Evolutionary conservation across 2,888 invertebrate species (phyloP), one percentile per base, ranked within the genome.

Genomic region (Tridacna crocea): DNA sequence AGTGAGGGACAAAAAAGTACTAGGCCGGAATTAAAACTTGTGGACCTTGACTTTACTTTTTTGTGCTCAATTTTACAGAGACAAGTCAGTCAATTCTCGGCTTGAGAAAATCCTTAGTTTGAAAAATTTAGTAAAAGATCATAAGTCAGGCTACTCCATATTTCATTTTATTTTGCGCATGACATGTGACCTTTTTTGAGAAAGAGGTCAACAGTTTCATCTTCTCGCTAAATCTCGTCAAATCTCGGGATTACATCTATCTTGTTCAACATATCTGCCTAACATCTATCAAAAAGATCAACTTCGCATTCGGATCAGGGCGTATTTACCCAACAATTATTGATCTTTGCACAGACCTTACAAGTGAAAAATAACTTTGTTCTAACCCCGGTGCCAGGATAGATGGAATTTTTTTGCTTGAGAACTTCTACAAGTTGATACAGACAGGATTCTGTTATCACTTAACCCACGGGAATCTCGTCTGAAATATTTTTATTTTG

Each of bases 161-260:
- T 70, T 26, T 70, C 47, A 70, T 51, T 26, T 17, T 8, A 8
- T 24, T 51, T 51, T 24, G 51, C 70, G 70, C 48, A 70, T 70
- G 48, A 70, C 70, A 70, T 51, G 70, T 70, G 70, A 70, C 70
- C 51, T 70, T 70, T n/a, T 68, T n/a, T 12, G n/a, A 47, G 22
- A 19, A 51, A 70, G 51, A 51, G 70, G 70, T 70, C 70, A 70
- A 70, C 70, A 70, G 70, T 70, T 70, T 70, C 70, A 70, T 70
- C 70, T 70, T 70, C 70, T 26, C 70, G 70, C 26, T 17, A 70
- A 70, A 70, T 70, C 70, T 51, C 70, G n/a, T 22, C 26, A 51
- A 70, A 70, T 70, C 70, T 70, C 70, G 70, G 70, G 70, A 70
- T 70, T 70, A 70, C 46, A 47, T 68, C 68, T 68, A 68, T 68